Evolutionary conservation across 2,113 vertebrate genomes (phyloP).

Genomic region (Chascanopsetta lugubris): DNA sequence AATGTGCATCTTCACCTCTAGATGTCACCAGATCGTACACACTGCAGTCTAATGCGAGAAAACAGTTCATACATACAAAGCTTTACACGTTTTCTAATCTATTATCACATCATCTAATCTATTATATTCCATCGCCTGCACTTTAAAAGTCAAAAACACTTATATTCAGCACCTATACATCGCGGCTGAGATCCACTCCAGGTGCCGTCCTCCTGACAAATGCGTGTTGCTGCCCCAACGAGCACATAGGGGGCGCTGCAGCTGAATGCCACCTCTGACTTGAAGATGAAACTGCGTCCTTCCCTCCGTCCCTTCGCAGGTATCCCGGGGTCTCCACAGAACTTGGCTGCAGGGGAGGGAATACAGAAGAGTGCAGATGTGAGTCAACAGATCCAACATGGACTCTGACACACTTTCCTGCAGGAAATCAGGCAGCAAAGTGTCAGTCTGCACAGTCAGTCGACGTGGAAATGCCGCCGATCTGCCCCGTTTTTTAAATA

Average conservation of each 20-base stretch:
- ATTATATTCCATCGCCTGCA: background rate
- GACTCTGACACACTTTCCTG: slow-evolving; percentile 6
- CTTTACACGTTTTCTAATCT: too few relatives aligned
- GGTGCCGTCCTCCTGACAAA: slow-evolving; percentile 91
- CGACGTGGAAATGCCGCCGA: background rate
- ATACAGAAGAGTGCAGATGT: slow-evolving; percentile 11
- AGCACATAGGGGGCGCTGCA: slow-evolving; percentile 88
- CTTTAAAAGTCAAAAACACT: background rate
- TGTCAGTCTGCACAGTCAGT: background rate
- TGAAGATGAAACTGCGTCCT: slow-evolving; percentile 97
- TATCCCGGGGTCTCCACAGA: slow-evolving; percentile 93
- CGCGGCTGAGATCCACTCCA: slow-evolving; percentile 94
- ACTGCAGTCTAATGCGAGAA: too few relatives aligned
- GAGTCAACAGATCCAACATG: slow-evolving; percentile 9
- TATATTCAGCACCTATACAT: slow-evolving; percentile 87
- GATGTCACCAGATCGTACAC: too few relatives aligned
- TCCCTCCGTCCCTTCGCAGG: slow-evolving; percentile 90
- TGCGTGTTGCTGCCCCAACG: slow-evolving; percentile 89
- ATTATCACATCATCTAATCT: too few relatives aligned
- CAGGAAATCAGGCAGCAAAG: slow-evolving; percentile 1
- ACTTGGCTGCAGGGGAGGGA: slow-evolving; percentile 85
- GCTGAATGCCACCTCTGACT: slow-evolving; percentile 92
- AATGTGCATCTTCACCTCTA: too few relatives aligned
- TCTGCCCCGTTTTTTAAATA: slow-evolving; percentile 8
- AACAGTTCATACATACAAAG: too few relatives aligned